Conservation (phyloP, 2,888 invertebrate species). For the Dynastes tityus region DNA sequence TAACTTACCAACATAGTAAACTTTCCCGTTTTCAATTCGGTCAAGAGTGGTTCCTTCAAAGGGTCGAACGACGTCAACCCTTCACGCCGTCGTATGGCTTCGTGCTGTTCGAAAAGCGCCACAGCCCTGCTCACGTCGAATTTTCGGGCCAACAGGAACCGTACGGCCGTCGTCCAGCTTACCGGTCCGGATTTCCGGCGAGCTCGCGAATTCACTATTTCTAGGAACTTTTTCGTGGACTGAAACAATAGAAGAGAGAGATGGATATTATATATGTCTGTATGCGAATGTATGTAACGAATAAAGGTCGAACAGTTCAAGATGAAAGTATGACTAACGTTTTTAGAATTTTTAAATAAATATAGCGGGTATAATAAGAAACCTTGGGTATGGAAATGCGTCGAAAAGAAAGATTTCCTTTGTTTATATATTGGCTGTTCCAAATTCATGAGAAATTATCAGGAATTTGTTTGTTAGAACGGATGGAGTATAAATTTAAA, state of each 20-base stretch:
- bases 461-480: no score
- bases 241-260: conserved; percentile 69
- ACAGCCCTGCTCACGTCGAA: conserved; percentile 94
- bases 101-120: conserved; percentile 93
- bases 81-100: conserved; percentile 89
- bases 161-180: conserved; percentile 91
- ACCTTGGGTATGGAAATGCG: no score
- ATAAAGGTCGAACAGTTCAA: no score
- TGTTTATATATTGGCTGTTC: no score
- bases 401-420: no score
- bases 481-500: no score
- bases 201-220: conserved; percentile 80
- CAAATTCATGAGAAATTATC: no score
- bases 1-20: conserved; percentile 92
- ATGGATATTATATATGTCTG: no score
- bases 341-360: no score
- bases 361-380: no score
- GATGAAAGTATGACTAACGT: no score
- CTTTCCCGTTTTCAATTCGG: conserved; percentile 93
- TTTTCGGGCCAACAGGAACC: conserved; percentile 94
- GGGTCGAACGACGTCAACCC: conserved; percentile 90
- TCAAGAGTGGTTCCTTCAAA: conserved; percentile 84
- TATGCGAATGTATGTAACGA: no score
- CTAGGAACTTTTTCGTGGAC: conserved; percentile 88
- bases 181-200: conserved; percentile 75